phyloP scores from a whole-genome alignment of 2,888 invertebrate species.

The Chaetoderma sp. region DNA sequence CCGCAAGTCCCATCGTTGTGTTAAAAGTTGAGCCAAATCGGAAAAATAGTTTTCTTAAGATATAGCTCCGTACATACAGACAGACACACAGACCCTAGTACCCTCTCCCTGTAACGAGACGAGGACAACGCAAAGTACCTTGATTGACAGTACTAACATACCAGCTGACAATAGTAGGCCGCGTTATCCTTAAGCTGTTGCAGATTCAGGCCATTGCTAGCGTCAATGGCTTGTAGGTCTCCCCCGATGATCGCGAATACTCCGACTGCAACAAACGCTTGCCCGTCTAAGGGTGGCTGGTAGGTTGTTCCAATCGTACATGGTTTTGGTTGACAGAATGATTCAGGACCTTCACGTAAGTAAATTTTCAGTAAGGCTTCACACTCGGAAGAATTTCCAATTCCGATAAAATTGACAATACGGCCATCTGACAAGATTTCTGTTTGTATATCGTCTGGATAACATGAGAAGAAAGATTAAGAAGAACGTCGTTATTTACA shows the following conservation, averaged over 20 bases:
- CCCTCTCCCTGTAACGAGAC: no score
- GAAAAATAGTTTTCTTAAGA: no score
- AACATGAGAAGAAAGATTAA: no score
- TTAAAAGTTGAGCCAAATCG: no score
- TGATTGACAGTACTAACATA: no score
- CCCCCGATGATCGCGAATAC: conserved; percentile 48
- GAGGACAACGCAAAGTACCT: no score
- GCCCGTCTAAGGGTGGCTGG: conserved; percentile 47
- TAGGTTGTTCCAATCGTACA: conserved; percentile 59
- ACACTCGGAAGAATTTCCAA: conserved; percentile 48
- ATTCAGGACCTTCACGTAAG: conserved; percentile 41
- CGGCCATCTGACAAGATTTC: neutral
- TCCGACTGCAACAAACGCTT: conserved; percentile 49
- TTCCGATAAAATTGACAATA: conserved; percentile 39
- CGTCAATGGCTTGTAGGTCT: conserved; percentile 43
- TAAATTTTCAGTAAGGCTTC: conserved; percentile 43
- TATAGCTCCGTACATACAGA: no score
- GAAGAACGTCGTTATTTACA: no score
- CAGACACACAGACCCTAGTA: no score
- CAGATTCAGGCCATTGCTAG: conserved; percentile 36
- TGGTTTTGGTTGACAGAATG: conserved; percentile 56
- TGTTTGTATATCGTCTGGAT: no score
- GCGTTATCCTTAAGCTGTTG: conserved; percentile 41
- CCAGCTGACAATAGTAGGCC: conserved; percentile 45
- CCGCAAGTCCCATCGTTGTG: no score